A percentile compares a stretch with the other conserved stretches of the same genome.
phyloP scores from a whole-genome alignment of 2,797 vertebrate genomes.

The Rhinogobio ventralis region DNA sequence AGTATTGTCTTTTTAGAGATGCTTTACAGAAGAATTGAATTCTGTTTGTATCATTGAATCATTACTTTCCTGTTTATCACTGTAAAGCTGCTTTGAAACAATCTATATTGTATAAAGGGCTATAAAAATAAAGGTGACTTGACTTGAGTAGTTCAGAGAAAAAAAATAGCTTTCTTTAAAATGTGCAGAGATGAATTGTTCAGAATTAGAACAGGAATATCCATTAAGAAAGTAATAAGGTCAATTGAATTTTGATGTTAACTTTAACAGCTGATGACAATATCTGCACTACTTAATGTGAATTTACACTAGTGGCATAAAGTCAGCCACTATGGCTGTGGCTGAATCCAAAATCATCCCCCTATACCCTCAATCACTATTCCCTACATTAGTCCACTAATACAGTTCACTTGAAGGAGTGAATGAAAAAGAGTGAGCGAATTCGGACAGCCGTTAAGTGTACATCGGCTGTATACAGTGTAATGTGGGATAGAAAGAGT shows the following conservation, averaged over 20 bases:
- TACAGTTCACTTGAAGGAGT: too few species aligned
- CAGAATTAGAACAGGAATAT: background rate
- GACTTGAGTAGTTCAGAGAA: background rate
- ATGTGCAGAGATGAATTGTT: background rate
- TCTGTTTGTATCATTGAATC: background rate
- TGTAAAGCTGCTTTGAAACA: background rate
- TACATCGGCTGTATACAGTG: too few species aligned
- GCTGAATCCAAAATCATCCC: too few species aligned
- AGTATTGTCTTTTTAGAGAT: too few species aligned
- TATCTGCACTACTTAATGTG: background rate
- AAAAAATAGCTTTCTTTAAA: background rate
- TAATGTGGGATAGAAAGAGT: too few species aligned
- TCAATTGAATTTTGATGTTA: background rate
- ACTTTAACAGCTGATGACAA: background rate
- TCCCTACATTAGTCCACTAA: too few species aligned
- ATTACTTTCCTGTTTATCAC: background rate
- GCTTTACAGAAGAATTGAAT: background rate
- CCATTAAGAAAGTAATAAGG: background rate
- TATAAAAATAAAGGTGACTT: background rate
- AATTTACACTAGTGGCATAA: background rate
- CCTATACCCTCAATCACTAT: too few species aligned
- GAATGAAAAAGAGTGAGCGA: too few species aligned
- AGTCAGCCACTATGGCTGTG: too few species aligned
- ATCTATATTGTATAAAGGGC: background rate
- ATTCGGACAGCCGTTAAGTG: too few species aligned